Conservation (phyloP, 1,140 invertebrate species). For the Sycobia sp. region DNA sequence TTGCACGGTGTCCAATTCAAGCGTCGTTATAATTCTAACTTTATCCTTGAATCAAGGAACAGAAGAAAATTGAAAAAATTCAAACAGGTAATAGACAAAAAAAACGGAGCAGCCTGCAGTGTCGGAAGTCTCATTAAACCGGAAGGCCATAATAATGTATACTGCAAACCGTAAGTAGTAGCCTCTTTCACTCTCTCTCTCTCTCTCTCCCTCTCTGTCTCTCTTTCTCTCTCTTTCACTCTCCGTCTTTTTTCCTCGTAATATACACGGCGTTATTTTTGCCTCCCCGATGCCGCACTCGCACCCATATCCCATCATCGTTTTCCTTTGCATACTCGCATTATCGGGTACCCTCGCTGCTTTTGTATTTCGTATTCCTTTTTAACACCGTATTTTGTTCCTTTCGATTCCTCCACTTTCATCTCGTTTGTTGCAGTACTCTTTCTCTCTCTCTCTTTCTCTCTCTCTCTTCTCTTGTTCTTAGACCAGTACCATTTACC, state of each 20-base stretch:
- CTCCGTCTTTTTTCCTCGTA: no score
- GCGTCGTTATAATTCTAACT: no score
- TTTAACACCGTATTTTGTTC: no score
- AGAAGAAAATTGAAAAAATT: not conserved
- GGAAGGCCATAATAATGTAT: constrained; percentile 24
- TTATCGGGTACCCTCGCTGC: not conserved
- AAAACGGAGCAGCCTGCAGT: not conserved
- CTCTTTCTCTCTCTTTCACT: no score
- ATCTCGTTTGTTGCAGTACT: no score
- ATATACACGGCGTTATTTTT: not conserved
- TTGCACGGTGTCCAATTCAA: no score
- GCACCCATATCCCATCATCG: not conserved
- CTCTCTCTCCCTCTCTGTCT: no score
- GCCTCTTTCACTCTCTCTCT: no score
- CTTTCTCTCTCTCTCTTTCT: not conserved
- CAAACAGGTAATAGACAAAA: not conserved
- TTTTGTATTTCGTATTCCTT: not conserved
- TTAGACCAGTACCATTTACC: no score
- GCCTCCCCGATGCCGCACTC: not conserved
- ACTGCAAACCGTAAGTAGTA: not conserved
- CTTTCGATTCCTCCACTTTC: no score
- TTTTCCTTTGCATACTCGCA: not conserved
- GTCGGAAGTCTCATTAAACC: constrained; percentile 4
- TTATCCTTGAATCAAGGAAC: no score
- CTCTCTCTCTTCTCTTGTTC: not conserved